Percentiles rank a stretch among this genome's conserved stretches.
These are phyloP conservation scores for Exocentrus adspersus DNA, from an alignment of 2,888 invertebrate genomes.

Conservation along the genomic window DNA sequence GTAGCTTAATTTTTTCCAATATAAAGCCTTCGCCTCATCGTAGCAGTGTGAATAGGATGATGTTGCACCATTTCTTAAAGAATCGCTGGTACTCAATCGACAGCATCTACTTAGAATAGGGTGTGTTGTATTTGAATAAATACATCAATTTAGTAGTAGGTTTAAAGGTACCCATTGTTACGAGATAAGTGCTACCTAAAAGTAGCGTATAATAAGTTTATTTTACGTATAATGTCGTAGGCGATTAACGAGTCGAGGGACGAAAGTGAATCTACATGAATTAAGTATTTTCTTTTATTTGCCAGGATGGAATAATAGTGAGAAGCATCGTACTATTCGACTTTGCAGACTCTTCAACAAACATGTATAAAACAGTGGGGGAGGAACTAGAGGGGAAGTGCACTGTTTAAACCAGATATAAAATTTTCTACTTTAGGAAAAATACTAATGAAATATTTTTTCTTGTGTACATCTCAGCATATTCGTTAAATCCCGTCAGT, in stretches of 20 bases:
- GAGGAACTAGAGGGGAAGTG: too few relatives aligned
- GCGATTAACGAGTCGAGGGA: slow-evolving; percentile 30
- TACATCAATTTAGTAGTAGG: slow-evolving; percentile 51
- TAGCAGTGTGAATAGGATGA: slow-evolving; percentile 30
- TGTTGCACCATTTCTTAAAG: slow-evolving; percentile 36
- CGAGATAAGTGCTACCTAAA: slow-evolving; percentile 56
- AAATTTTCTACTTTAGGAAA: too few relatives aligned
- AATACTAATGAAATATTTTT: too few relatives aligned
- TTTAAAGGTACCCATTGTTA: slow-evolving; percentile 55
- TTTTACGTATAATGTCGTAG: slow-evolving; percentile 45
- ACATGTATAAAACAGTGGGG: too few relatives aligned
- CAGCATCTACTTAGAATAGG: slow-evolving; percentile 52
- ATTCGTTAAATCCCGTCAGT: too few relatives aligned
- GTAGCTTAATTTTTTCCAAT: slow-evolving; percentile 4
- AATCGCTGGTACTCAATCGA: slow-evolving; percentile 34
- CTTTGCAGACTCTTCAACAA: too few relatives aligned
- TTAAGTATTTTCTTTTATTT: slow-evolving; percentile 27
- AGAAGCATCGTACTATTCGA: too few relatives aligned
- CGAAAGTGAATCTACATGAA: slow-evolving; percentile 40
- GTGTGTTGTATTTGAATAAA: slow-evolving; percentile 56
- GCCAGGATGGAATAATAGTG: slow-evolving; percentile 8
- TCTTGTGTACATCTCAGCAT: too few relatives aligned
- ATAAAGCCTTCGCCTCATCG: not conserved
- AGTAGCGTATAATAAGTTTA: slow-evolving; percentile 53
- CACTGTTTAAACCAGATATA: too few relatives aligned